Evolutionary conservation across 2,888 invertebrate species (phyloP).

Genomic region (Drosophila aldrichi): DNA sequence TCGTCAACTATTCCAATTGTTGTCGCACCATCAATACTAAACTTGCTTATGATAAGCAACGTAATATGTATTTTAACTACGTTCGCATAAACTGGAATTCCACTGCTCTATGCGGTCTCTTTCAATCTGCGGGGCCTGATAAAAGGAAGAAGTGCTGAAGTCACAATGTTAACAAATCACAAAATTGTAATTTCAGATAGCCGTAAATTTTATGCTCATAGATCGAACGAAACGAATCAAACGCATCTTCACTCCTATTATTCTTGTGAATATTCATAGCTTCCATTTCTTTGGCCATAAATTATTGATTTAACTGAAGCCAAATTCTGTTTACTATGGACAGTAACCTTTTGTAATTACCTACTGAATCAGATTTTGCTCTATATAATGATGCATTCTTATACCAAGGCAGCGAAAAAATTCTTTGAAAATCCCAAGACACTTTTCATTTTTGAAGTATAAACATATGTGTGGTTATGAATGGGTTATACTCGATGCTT

Average conservation of each 20-base stretch:
- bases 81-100: constrained; percentile 33
- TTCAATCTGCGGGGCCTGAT: constrained; percentile 36
- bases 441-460: neutral
- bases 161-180: neutral
- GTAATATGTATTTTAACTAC: neutral
- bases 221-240: neutral
- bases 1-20: neutral
- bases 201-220: neutral
- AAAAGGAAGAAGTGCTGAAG: constrained; percentile 2
- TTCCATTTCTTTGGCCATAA: neutral
- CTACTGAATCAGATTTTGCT: no score
- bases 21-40: neutral
- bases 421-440: neutral
- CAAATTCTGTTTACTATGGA: no score
- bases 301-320: neutral
- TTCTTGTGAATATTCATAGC: neutral
- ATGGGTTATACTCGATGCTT: neutral
- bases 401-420: no score
- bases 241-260: neutral
- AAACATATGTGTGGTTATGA: no score
- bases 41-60: constrained; percentile 26
- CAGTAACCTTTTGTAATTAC: no score
- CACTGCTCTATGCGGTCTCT: constrained; percentile 40
- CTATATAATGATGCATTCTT: no score
- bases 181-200: constrained; percentile 14